These are phyloP conservation scores for Mylabris phalerata DNA, from an alignment of 1,140 invertebrate species.

Conservation along the genomic window DNA sequence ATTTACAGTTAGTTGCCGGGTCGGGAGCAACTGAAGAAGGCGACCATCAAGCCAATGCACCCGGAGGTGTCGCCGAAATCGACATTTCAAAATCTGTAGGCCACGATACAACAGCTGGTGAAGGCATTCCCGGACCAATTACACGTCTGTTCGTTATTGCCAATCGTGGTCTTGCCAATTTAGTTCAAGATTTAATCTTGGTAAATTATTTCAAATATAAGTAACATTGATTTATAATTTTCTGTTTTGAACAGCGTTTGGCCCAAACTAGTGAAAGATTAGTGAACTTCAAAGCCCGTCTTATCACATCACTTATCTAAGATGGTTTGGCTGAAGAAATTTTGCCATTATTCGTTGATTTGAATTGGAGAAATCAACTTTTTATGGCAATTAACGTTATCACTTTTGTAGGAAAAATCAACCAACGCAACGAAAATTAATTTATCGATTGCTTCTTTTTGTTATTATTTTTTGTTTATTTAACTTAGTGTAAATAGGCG, in stretches of 20 bases:
- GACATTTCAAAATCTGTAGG: constrained; percentile 41
- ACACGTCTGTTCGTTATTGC: constrained; percentile 77
- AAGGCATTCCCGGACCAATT: constrained; percentile 76
- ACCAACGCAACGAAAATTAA: constrained; percentile 19
- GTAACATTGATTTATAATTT: background rate
- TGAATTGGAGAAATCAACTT: constrained; percentile 1
- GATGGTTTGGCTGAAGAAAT: constrained; percentile 7
- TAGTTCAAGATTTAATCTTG: constrained; percentile 78
- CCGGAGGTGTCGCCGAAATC: constrained; percentile 45
- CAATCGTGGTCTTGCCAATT: constrained; percentile 73
- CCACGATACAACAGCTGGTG: constrained; percentile 54
- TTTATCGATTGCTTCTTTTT: constrained; percentile 24
- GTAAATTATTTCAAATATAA: constrained; percentile 40
- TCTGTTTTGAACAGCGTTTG: constrained; percentile 54
- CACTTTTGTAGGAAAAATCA: constrained; percentile 9
- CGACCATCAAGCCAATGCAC: constrained; percentile 50
- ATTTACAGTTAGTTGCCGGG: constrained; percentile 59
- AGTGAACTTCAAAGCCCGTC: constrained; percentile 84
- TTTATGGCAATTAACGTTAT: background rate
- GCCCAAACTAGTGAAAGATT: constrained; percentile 80
- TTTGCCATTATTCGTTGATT: constrained; percentile 1
- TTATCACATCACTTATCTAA: constrained; percentile 81
- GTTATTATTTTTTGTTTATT: constrained; percentile 21
- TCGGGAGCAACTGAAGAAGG: constrained; percentile 54
- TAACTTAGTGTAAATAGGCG: constrained; percentile 23